These are phyloP conservation scores for Hyles euphorbiae DNA, from an alignment of 1,140 invertebrate genomes.

Conservation along the genomic window DNA sequence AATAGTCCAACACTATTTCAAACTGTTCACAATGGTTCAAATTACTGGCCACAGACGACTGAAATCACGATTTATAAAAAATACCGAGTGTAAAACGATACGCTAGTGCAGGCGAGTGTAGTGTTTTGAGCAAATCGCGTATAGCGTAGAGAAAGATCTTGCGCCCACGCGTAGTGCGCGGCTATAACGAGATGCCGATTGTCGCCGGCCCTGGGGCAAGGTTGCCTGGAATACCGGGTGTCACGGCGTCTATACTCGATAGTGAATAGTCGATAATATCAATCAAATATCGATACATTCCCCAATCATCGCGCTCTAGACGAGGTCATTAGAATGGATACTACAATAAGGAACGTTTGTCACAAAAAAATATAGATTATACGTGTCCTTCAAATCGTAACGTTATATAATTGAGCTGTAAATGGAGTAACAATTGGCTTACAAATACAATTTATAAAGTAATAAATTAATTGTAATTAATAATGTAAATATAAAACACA, in stretches of 20 bases:
- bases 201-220: constrained; percentile 61
- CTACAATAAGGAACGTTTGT: no score
- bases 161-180: constrained; percentile 54
- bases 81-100: constrained; percentile 36
- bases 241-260: constrained; percentile 1
- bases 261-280: not conserved
- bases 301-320: no score
- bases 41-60: not conserved
- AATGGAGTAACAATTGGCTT: no score
- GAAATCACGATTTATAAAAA: not conserved
- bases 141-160: constrained; percentile 47
- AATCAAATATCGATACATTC: not conserved
- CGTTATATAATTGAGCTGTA: no score
- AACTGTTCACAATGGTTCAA: not conserved
- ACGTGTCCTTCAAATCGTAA: no score
- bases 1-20: constrained; percentile 1
- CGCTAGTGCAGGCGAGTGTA: constrained; percentile 35
- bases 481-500: no score
- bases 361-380: no score
- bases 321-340: no score
- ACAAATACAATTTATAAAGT: no score
- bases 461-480: no score
- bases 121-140: constrained; percentile 59
- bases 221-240: constrained; percentile 50
- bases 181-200: constrained; percentile 57